phyloP scores from a whole-genome alignment of 2,113 vertebrate species.

The Hemiscyllium ocellatum region DNA sequence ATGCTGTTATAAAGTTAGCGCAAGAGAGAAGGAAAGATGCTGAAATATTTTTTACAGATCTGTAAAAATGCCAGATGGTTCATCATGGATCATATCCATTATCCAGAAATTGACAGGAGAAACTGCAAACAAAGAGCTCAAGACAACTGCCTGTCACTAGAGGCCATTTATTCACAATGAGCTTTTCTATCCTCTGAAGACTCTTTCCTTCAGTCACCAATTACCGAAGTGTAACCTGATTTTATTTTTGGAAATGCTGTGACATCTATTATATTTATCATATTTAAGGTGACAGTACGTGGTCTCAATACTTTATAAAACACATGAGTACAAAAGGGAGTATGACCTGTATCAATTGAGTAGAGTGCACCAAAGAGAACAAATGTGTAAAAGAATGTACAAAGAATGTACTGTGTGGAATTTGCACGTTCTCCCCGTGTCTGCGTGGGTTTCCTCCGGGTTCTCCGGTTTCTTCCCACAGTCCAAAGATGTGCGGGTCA shows the following conservation, averaged over 20 bases:
- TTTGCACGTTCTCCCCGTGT: too few relatives aligned
- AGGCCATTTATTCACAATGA: neutral
- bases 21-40: neutral
- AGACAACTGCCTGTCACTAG: neutral
- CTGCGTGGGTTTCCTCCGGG: too few relatives aligned
- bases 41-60: neutral
- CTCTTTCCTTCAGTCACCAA: neutral
- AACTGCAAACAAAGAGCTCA: neutral
- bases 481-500: too few relatives aligned
- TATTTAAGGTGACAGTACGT: neutral
- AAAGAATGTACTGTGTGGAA: too few relatives aligned
- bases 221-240: neutral
- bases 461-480: too few relatives aligned
- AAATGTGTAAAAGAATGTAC: neutral
- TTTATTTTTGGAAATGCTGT: neutral
- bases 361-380: neutral
- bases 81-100: neutral
- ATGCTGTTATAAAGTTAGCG: neutral
- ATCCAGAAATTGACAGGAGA: neutral
- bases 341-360: neutral
- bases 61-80: neutral
- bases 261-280: neutral
- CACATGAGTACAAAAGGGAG: neutral
- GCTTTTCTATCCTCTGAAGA: neutral
- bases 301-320: neutral